phyloP scores from a whole-genome alignment of 2,888 invertebrate genomes.

The Erebia palarica region DNA sequence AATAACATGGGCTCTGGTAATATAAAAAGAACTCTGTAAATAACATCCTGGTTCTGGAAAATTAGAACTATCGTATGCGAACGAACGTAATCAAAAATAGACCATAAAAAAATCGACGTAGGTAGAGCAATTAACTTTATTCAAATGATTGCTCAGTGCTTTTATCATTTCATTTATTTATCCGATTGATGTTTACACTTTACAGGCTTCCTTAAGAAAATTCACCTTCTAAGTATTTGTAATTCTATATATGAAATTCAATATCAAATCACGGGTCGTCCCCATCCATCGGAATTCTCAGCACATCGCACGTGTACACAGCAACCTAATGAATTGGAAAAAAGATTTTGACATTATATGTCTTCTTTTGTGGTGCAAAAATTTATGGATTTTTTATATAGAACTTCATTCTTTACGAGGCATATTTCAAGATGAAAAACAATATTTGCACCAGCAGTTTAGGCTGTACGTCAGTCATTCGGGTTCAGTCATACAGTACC shows the following conservation, averaged over 20 bases:
- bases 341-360: too few species aligned
- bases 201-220: conserved; percentile 4
- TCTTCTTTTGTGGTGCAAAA: too few species aligned
- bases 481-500: too few species aligned
- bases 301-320: neutral
- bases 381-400: too few species aligned
- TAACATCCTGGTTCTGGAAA: neutral
- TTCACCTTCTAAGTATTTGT: neutral
- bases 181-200: conserved; percentile 3
- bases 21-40: neutral
- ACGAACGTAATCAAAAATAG: neutral
- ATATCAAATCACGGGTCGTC: conserved; percentile 8
- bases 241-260: neutral
- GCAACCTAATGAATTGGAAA: too few species aligned
- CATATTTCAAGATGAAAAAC: too few species aligned
- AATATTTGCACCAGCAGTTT: too few species aligned
- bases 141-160: neutral
- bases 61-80: neutral
- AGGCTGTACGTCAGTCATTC: too few species aligned
- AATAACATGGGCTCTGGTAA: neutral
- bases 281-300: neutral
- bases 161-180: neutral
- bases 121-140: neutral
- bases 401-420: too few species aligned
- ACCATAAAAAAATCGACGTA: neutral